Conservation (phyloP, 2,113 vertebrate species). For the Nesogale talazaci region DNA sequence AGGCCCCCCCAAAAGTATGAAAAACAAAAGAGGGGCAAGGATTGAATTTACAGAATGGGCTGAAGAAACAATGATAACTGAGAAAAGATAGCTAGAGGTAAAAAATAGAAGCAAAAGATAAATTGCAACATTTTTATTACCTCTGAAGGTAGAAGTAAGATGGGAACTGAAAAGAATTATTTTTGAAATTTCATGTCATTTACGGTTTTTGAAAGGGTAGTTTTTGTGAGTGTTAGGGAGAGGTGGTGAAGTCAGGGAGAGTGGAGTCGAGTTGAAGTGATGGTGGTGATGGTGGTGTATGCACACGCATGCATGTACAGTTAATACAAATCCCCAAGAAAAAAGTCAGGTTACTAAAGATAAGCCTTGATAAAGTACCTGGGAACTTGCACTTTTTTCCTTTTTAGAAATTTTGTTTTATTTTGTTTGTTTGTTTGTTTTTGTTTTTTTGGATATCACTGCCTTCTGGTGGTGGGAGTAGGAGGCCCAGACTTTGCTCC, state of each 20-base stretch:
- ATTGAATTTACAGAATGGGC: background rate
- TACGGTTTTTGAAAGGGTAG: background rate
- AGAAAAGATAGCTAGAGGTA: background rate
- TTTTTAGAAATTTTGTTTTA: too few relatives aligned
- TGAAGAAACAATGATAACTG: background rate
- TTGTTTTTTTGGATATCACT: too few relatives aligned
- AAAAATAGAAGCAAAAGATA: constrained; percentile 8
- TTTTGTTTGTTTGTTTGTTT: too few relatives aligned
- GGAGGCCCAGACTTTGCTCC: too few relatives aligned
- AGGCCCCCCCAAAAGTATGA: background rate
- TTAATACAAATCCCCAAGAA: too few relatives aligned
- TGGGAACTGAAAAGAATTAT: background rate
- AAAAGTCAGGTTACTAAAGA: background rate
- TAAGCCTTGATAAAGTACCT: background rate
- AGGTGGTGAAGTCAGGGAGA: background rate
- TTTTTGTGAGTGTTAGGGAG: background rate
- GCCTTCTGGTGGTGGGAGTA: too few relatives aligned
- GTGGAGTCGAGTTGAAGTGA: background rate
- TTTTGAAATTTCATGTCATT: constrained; percentile 43
- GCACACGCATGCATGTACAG: too few relatives aligned
- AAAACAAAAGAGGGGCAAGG: background rate
- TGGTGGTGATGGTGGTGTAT: too few relatives aligned
- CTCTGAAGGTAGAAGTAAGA: background rate
- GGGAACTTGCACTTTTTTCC: too few relatives aligned
- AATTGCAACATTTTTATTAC: constrained; percentile 51